Percentiles rank a stretch among this genome's conserved stretches.
phyloP scores from a whole-genome alignment of 2,797 vertebrate genomes.

The Hirundo rustica region DNA sequence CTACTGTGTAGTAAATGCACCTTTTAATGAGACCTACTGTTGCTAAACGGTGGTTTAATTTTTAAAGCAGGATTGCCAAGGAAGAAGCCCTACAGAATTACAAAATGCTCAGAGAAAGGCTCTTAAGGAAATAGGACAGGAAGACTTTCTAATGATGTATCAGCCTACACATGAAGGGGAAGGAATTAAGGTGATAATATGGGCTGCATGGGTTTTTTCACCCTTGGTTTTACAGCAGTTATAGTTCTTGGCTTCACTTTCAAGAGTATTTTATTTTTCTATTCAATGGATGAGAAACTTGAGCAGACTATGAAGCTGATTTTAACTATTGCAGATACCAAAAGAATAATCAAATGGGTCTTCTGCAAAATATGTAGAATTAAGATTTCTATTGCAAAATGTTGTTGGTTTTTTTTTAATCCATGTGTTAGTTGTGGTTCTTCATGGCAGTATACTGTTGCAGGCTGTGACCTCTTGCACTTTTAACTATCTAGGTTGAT shows the following conservation, averaged over 20 bases:
- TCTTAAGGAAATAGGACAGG: not conserved
- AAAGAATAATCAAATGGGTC: not conserved
- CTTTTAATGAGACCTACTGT: slow-evolving; percentile 40
- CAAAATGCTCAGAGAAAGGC: not conserved
- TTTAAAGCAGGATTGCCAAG: slow-evolving; percentile 12
- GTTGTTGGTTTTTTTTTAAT: not conserved
- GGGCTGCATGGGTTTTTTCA: not conserved
- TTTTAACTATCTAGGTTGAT: not conserved
- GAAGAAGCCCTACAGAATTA: not conserved
- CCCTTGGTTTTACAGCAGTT: not conserved
- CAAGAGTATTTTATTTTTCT: not conserved
- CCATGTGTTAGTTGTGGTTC: not conserved
- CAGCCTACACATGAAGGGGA: not conserved
- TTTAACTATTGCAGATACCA: not conserved
- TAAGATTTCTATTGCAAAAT: not conserved
- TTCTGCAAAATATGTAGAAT: not conserved
- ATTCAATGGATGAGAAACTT: not conserved
- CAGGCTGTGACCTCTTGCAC: not conserved
- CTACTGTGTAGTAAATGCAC: slow-evolving; percentile 19
- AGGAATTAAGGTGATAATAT: not conserved
- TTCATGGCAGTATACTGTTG: not conserved
- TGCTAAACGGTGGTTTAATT: slow-evolving; percentile 8
- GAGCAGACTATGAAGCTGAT: not conserved
- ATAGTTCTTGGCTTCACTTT: not conserved
- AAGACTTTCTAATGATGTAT: not conserved